phyloP scores from a whole-genome alignment of 2,888 invertebrate species.

The Stegana nigrithorax region DNA sequence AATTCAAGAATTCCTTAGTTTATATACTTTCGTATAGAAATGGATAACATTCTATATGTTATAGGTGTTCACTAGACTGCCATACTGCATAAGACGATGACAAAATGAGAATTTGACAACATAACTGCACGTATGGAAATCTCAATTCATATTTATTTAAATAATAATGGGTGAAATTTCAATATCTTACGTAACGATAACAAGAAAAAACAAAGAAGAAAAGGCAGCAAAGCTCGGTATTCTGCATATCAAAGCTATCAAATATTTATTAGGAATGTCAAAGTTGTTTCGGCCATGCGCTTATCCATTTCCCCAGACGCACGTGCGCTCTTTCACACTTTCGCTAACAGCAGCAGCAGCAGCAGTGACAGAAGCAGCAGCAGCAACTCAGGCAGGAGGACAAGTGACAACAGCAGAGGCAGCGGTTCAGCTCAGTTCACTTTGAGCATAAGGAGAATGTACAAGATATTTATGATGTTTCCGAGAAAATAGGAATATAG shows the following conservation, averaged over 20 bases:
- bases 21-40: too few species aligned
- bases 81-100: too few species aligned
- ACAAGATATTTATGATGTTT: too few species aligned
- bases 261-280: slow-evolving; percentile 38
- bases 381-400: too few species aligned
- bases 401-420: too few species aligned
- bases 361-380: background rate
- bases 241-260: slow-evolving; percentile 34
- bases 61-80: too few species aligned
- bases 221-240: background rate
- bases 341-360: background rate
- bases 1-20: too few species aligned
- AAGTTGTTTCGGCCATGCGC: slow-evolving; percentile 3
- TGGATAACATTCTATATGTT: too few species aligned
- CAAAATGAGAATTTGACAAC: too few species aligned
- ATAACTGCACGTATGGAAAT: too few species aligned
- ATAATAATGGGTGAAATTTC: background rate
- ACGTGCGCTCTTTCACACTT: slow-evolving; percentile 16
- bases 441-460: too few species aligned
- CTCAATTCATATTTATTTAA: slow-evolving; percentile 4
- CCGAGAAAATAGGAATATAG: background rate
- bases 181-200: background rate
- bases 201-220: background rate
- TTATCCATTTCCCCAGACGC: slow-evolving; percentile 34
- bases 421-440: too few species aligned